Base-by-base conservation (phyloP, 2,888 invertebrate genomes). In the Laothoe populi region DNA sequence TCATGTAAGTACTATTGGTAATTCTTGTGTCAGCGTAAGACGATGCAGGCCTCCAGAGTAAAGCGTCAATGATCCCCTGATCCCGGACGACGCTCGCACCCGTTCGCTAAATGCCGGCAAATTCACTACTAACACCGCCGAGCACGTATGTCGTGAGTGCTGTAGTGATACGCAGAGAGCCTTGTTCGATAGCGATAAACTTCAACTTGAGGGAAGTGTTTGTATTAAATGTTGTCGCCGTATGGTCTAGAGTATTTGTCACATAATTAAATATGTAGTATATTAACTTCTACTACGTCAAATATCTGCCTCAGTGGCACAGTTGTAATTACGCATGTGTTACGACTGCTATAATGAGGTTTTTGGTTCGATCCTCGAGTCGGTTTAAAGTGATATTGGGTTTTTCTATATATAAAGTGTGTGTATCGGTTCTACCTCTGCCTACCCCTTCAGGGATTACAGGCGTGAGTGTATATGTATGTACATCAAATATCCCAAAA, bases 51-150 rank as follows among this genome's bases (percentile, higher is more conserved):
- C 53, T 11, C 31, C 10, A 31, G 49, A 53, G 53, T 53, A 57
- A 57, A 46, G 61, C 61, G 45, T 42, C 57, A 31, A 44, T 21
- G 53, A 60, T 45, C 53, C 57, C 40, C 35, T 53, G 60, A 63
- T 63, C 63, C 63, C 63, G 23, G 24, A 24, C 45, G 60, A 63
- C 46, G 40, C 44, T 63, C 53, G 46, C 57, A 19, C 53, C 60
- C 63, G 60, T 44, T 60, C 60, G 60, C 60, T 60, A 63, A 63
- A 63, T 57, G 60, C 60, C 57, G 46, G 53, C 57, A 63, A 63
- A 63, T 63, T 63, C 59, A 53, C 53, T 53, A 35, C 53, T 53
- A 53, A 53, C 53, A 53, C 31, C 4, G 19, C 16, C n/a, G 31
- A 26, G 42, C 44, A 49, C 42, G 53, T 53, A 53, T 49, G 46